Base-by-base conservation (phyloP, 2,888 invertebrate genomes). In the Luperina nickerlii region DNA sequence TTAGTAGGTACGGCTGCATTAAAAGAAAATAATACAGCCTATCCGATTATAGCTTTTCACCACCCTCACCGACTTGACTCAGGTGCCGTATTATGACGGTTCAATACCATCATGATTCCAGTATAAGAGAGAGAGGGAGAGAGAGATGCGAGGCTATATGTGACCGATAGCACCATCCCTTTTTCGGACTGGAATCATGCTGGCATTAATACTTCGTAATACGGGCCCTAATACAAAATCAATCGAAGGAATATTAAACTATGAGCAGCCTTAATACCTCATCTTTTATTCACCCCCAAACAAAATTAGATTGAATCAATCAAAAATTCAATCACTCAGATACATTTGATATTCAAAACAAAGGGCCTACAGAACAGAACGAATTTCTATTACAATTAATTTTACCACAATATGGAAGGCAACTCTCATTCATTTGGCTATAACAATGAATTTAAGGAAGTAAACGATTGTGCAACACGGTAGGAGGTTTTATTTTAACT, bases 231-330 rank as follows among this genome's bases (percentile, higher is more conserved):
- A 5, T 60, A 65, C n/a, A 54, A 67, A 79, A 80, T 72, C 48
- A 85, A 74, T 75, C 68, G 42, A 74, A 72, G 18, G 18, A 72
- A 79, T 69, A 45, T 57, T 38, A 67, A 73, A 70, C 63, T 67
- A 74, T 20, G 60, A 66, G 51, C 42, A 68, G 42, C 51, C 51
- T 60, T 82, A 76, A 48, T n/a, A 24, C 18, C 70, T 74, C 63
- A 81, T 85, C 42, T 71, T 81, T 77, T 81, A 85, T 85, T 87
- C 88, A 85, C 88, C 88, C 85, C 66, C 68, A 75, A 87, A 75
- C 62, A 77, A 85, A 85, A 74, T 63, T 70, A 62, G 60, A 81
- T 81, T 67, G 48, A 85, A 70, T 75, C 60, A 73, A 87, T 87
- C 62, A 87, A 77, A 77, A 75, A 85, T 73, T 85, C 72, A 81